phyloP scores from a whole-genome alignment of 2,113 vertebrate genomes.

The Corythornis vintsioides region DNA sequence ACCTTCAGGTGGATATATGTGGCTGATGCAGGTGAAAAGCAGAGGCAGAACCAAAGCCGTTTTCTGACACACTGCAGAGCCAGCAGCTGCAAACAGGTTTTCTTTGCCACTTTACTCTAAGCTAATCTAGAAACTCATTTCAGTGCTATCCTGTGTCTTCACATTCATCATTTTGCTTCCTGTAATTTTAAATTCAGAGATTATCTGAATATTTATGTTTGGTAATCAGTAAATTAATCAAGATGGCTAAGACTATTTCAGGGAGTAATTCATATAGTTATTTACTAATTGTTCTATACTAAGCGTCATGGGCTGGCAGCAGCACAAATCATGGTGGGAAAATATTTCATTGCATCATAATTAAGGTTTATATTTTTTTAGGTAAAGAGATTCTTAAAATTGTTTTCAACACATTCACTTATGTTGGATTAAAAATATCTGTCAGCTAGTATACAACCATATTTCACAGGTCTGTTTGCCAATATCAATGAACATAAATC shows the following conservation, averaged over 20 bases:
- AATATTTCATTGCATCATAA: constrained; percentile 54
- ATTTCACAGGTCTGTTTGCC: neutral
- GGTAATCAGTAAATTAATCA: constrained; percentile 61
- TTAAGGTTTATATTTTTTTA: constrained; percentile 55
- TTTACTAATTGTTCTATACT: constrained; percentile 32
- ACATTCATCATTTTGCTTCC: neutral
- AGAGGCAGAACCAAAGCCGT: neutral
- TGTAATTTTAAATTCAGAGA: constrained; percentile 40
- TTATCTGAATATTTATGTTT: constrained; percentile 61
- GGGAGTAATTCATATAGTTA: constrained; percentile 20
- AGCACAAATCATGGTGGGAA: constrained; percentile 38
- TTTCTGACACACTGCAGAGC: neutral
- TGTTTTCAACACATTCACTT: neutral
- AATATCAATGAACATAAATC: neutral
- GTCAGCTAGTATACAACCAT: neutral
- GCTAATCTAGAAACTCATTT: neutral
- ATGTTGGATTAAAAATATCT: neutral
- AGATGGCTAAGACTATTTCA: constrained; percentile 46
- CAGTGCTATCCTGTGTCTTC: neutral
- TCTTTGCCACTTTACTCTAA: neutral
- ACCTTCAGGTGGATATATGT: neutral
- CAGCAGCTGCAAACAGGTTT: neutral
- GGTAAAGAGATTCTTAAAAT: constrained; percentile 32
- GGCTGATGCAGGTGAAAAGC: neutral
- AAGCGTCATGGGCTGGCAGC: constrained; percentile 37